Conservation (phyloP, 2,113 vertebrate species). For the Noturus placidus region DNA sequence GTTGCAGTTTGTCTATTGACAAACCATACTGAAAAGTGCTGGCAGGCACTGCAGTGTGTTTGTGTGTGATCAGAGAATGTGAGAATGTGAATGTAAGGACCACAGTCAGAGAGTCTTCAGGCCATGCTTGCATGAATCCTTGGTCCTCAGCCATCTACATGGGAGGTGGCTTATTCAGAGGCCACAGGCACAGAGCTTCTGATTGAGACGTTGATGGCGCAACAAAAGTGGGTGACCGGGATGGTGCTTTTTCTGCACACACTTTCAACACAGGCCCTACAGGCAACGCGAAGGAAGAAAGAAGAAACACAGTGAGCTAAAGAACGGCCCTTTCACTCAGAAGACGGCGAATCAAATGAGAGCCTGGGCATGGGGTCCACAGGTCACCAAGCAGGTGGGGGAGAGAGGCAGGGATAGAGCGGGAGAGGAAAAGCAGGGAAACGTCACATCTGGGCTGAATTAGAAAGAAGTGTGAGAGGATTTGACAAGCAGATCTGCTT, state of each 20-base stretch:
- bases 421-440: constrained; percentile 57
- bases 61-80: constrained; percentile 28
- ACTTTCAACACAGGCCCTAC: constrained; percentile 64
- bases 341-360: constrained; percentile 70
- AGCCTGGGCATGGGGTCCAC: constrained; percentile 63
- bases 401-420: constrained; percentile 43
- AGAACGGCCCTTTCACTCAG: constrained; percentile 69
- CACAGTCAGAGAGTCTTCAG: constrained; percentile 46
- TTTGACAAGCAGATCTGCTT: constrained; percentile 73
- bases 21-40: constrained; percentile 7
- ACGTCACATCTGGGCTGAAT: constrained; percentile 75
- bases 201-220: constrained; percentile 55
- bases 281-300: constrained; percentile 52
- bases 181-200: constrained; percentile 57
- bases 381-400: constrained; percentile 77
- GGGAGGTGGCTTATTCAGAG: constrained; percentile 52
- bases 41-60: constrained; percentile 21
- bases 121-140: constrained; percentile 47
- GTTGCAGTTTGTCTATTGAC: background rate
- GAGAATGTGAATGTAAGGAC: constrained; percentile 37
- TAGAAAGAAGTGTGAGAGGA: constrained; percentile 73
- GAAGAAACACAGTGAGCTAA: constrained; percentile 52
- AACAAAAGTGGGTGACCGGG: constrained; percentile 62
- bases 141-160: constrained; percentile 56
- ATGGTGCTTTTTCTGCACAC: constrained; percentile 57